Evolutionary conservation across 2,797 vertebrate genomes (phyloP).

Genomic region (Enteromius treurensis): DNA sequence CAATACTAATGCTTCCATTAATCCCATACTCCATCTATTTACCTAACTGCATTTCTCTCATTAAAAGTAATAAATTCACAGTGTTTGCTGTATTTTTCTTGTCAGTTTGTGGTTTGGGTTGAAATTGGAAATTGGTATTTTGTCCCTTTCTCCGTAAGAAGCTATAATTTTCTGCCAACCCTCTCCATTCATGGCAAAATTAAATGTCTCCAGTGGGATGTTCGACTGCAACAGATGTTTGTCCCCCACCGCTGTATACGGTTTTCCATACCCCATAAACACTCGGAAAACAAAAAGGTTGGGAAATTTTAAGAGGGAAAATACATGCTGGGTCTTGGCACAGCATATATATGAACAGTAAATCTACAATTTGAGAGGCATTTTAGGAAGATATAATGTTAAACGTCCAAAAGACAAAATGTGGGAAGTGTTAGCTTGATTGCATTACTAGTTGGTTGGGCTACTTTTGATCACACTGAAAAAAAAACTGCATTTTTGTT

Average conservation of each 20-base stretch:
- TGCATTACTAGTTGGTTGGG: not conserved
- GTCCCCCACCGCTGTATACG: constrained; percentile 46
- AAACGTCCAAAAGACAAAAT: constrained; percentile 2
- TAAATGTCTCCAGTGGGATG: constrained; percentile 56
- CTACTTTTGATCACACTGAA: constrained; percentile 2
- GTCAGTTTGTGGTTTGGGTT: constrained; percentile 52
- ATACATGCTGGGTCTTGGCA: constrained; percentile 36
- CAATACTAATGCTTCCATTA: constrained; percentile 16
- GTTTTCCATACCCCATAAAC: constrained; percentile 58
- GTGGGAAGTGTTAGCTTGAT: constrained; percentile 11
- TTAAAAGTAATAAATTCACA: constrained; percentile 60
- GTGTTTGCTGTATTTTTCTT: constrained; percentile 53
- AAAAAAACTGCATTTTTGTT: not conserved
- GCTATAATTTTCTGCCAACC: constrained; percentile 60
- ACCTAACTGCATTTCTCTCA: constrained; percentile 42
- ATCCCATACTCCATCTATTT: not conserved
- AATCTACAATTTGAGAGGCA: constrained; percentile 32
- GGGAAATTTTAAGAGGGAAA: constrained; percentile 40
- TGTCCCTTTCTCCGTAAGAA: constrained; percentile 51
- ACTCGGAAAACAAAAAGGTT: constrained; percentile 51
- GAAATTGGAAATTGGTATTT: constrained; percentile 55
- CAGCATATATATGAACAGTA: constrained; percentile 21
- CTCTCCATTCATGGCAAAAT: constrained; percentile 52
- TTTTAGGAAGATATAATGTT: constrained; percentile 12
- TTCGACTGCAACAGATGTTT: constrained; percentile 53